Evolutionary conservation across 1,140 invertebrate species (phyloP), one percentile per base, ranked within the genome.

Genomic region (Trypoxylus dichotomus): DNA sequence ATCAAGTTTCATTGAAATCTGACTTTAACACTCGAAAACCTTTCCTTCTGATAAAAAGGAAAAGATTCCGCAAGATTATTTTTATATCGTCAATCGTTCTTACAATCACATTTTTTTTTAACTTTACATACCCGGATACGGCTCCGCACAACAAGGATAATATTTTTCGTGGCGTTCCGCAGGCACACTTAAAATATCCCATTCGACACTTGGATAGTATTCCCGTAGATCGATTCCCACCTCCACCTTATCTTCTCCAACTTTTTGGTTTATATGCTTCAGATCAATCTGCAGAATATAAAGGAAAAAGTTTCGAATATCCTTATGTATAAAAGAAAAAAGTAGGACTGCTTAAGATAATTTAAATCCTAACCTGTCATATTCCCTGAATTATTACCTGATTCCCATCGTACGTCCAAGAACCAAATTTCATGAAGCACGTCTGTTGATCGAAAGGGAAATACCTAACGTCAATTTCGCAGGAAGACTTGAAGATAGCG

Each of bases 401-500:
- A 87, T 95, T 94, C 63, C 97, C 97, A 84, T 99, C 97, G 86
- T 99, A 99, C 1, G 96, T 98, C 98, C 98, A 99, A 0, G 96
- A 98, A 3, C 97, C 98, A 84, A 98, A 98, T 84, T 97, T 97
- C 92, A 98, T 94, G 86, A 96, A 96, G 86, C 96, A 98, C 0
- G 94, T 96, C 86, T 99, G 98, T 83, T 98, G 94, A 88, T 98
- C 97, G 85, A 98, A 99, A 0, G 97, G 97, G 87, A 99, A 99
- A 86, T 97, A 96, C 68, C 94, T 90, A 0, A 99, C 96, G 85
- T 98, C 96, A 77, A 98, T 97, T 88, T 98, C 96, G 84, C 98
- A 99, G 1, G 97, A 98, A 13, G 96, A 98, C 87, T 99, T 99
- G 86, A 98, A 99, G 85, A 99, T 99, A 6, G 98, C 98, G 13